Evolutionary conservation across 2,888 invertebrate species (phyloP).

Genomic region (Microctonus aethiopoides): DNA sequence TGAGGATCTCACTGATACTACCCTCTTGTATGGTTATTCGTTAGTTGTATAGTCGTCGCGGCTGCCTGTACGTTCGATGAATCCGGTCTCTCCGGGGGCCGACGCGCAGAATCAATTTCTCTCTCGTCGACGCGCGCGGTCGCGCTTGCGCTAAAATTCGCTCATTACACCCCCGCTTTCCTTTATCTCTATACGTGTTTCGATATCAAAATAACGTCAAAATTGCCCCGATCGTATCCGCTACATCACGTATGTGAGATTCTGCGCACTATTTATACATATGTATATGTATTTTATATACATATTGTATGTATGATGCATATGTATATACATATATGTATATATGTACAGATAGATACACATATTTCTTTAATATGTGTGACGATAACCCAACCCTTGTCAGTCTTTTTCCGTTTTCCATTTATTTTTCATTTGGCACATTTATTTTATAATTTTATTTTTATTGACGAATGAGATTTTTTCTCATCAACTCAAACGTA

Average conservation of each 20-base stretch:
- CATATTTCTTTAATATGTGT: neutral
- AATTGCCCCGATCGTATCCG: conserved; percentile 32
- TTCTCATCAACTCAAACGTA: too few species aligned
- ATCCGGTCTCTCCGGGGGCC: conserved; percentile 36
- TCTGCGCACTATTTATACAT: conserved; percentile 15
- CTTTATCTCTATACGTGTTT: conserved; percentile 35
- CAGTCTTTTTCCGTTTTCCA: conserved; percentile 19
- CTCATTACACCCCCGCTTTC: conserved; percentile 33
- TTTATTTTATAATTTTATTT: too few species aligned
- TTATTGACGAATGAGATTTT: too few species aligned
- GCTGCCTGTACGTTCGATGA: conserved; percentile 42
- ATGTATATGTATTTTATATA: too few species aligned
- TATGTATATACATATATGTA: too few species aligned
- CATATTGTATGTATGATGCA: too few species aligned
- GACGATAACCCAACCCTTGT: conserved; percentile 38
- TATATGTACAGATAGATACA: too few species aligned
- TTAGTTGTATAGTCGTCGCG: conserved; percentile 20
- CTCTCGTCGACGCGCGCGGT: conserved; percentile 38
- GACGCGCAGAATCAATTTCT: conserved; percentile 63
- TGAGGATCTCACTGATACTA: conserved; percentile 22
- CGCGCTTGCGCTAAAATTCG: conserved; percentile 28
- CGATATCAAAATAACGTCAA: conserved; percentile 48
- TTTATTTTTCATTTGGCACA: neutral
- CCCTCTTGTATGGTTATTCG: conserved; percentile 1
- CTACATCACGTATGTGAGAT: neutral